Percentiles rank a stretch among this genome's conserved stretches.
Evolutionary conservation across 2,888 invertebrate genomes (phyloP).

Genomic region (Hedychridium roseum): DNA sequence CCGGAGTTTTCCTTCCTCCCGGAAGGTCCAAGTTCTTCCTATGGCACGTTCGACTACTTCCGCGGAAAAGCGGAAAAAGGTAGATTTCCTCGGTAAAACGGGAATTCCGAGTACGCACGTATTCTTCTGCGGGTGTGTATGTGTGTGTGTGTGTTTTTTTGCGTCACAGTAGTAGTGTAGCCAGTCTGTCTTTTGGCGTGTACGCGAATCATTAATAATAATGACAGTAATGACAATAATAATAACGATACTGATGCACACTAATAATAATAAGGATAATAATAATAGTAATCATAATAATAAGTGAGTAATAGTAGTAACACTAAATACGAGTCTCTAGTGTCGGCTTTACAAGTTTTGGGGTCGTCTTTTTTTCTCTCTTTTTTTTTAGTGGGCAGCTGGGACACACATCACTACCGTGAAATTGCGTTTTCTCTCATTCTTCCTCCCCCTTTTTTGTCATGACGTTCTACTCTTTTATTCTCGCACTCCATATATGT

Average conservation of each 20-base stretch:
- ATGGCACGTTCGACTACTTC: no score
- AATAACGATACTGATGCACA: conserved; percentile 21
- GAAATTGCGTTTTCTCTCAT: no score
- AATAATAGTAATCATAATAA: conserved; percentile 23
- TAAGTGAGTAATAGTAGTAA: conserved; percentile 10
- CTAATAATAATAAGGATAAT: conserved; percentile 20
- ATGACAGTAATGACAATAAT: conserved; percentile 15
- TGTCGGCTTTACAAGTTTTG: conserved; percentile 18
- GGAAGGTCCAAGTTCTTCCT: no score
- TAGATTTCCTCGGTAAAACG: neutral
- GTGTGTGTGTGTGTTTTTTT: conserved; percentile 13
- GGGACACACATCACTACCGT: no score
- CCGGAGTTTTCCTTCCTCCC: no score
- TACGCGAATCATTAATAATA: conserved; percentile 14
- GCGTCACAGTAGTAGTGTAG: conserved; percentile 10
- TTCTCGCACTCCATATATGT: no score
- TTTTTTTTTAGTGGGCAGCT: no score
- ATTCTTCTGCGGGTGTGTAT: conserved; percentile 4
- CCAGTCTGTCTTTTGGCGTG: neutral
- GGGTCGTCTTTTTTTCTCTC: no score
- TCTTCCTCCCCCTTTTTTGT: no score
- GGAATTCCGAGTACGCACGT: conserved; percentile 11
- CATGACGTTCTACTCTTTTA: neutral
- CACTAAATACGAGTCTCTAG: conserved; percentile 7
- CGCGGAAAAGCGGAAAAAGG: neutral